Base-by-base conservation (phyloP, 2,888 invertebrate species). In the Leptopilina myrica region DNA sequence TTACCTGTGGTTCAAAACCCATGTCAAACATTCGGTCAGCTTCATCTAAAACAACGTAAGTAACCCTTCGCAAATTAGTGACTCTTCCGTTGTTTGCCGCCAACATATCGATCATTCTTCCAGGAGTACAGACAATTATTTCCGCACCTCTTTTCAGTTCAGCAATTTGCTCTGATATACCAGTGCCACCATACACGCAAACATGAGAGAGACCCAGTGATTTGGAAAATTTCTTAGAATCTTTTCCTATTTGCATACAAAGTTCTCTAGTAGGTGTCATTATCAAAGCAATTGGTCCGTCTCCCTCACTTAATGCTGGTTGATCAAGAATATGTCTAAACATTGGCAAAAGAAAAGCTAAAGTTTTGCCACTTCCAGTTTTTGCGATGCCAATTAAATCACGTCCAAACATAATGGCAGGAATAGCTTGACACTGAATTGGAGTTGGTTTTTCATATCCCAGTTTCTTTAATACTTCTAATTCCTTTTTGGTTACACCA, bases 21-120 rank as follows among this genome's bases (percentile, higher is more conserved):
- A 99, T 99, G 91, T 99, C 99, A 91, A 99, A 99, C 99, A 99
- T 99, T 64, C 99, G 94, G 92, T 99, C 99, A 0, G 99, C 99
- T 92, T 99, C 99, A 91, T 99, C 99, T 59, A 99, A 92, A 1
- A 99, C 99, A 65, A 99, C 95, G 90, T 99, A 99, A 0, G 99
- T 99, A 64, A 98, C 98, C 64, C 99, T 94, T n/a, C 97, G 94
- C 81, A 99, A 93, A 92, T 99, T 99, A 8, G 99, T 99, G 2
- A 99, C 99, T 85, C 98, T 95, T 82, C 99, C 99, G 67, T 97
- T 98, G 92, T 99, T 99, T 0, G 99, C 99, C 0, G 99, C 98
- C 85, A 99, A 92, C 99, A 99, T 99, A 92, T 99, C 99, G 82
- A 99, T 99, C 99, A 99, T 99, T 73, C 99, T 94, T 0, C 99